Conservation (phyloP, 2,888 invertebrate species). For the Acrobasis repandana region DNA sequence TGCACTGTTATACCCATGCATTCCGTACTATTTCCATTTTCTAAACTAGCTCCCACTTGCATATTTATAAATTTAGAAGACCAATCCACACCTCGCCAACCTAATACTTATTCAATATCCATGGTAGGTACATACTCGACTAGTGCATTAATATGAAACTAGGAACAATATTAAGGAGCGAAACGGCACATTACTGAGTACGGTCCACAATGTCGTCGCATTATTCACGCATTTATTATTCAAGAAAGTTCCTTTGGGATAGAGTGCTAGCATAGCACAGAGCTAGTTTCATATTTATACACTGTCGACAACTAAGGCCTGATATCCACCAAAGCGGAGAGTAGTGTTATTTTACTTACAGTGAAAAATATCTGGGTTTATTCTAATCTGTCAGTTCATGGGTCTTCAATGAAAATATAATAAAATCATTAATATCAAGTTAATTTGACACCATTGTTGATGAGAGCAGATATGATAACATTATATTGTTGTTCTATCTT, state of each 20-base stretch:
- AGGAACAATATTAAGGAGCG: neutral
- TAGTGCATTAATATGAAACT: conserved; percentile 13
- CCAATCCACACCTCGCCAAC: neutral
- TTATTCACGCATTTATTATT: conserved; percentile 21
- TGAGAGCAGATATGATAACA: too few relatives aligned
- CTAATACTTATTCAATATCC: neutral
- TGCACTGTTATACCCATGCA: too few relatives aligned
- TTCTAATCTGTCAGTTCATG: too few relatives aligned
- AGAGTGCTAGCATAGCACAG: neutral
- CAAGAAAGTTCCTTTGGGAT: conserved; percentile 13
- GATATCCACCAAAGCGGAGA: neutral
- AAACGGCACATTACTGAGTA: conserved; percentile 1
- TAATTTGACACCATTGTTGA: too few relatives aligned
- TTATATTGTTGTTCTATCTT: too few relatives aligned
- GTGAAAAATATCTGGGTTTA: too few relatives aligned
- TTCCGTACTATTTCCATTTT: neutral
- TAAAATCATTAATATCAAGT: too few relatives aligned
- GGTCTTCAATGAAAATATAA: too few relatives aligned
- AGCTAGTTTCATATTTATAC: conserved; percentile 16
- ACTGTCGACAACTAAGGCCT: neutral
- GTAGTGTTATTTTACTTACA: neutral
- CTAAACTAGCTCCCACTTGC: neutral
- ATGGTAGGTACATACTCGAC: neutral
- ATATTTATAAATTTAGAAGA: neutral
- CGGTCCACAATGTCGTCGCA: neutral